Evolutionary conservation across 2,888 invertebrate genomes (phyloP).

Genomic region (Scaptomyza caliginosa): DNA sequence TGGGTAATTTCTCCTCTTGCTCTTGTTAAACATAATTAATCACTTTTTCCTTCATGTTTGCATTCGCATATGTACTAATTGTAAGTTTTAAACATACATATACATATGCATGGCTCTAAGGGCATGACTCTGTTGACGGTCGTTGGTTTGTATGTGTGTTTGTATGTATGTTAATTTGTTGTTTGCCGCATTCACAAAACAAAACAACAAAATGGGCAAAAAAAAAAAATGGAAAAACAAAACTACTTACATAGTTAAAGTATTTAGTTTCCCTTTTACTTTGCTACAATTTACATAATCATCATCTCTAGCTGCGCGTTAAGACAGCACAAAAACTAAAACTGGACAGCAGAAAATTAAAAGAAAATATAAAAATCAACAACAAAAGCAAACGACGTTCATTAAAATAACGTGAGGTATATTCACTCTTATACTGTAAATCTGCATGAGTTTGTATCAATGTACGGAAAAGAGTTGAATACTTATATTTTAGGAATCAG

Average conservation of each 20-base stretch:
- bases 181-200: slow-evolving; percentile 24
- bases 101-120: slow-evolving; percentile 38
- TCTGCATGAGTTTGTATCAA: not conserved
- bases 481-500: slow-evolving; percentile 42
- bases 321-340: slow-evolving; percentile 41
- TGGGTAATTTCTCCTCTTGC: slow-evolving; percentile 40
- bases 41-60: slow-evolving; percentile 35
- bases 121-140: slow-evolving; percentile 23
- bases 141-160: slow-evolving; percentile 12
- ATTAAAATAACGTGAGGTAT: slow-evolving; percentile 52
- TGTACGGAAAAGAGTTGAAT: slow-evolving; percentile 26
- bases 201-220: no score
- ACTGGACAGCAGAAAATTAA: slow-evolving; percentile 43
- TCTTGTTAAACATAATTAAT: slow-evolving; percentile 63
- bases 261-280: slow-evolving; percentile 79
- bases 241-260: slow-evolving; percentile 41
- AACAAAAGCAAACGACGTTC: slow-evolving; percentile 51
- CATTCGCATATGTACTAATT: slow-evolving; percentile 40
- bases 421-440: slow-evolving; percentile 7
- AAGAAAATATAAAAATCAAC: slow-evolving; percentile 17
- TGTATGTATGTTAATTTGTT: slow-evolving; percentile 13
- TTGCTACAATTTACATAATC: slow-evolving; percentile 74
- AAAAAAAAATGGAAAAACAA: slow-evolving; percentile 10
- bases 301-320: slow-evolving; percentile 53
- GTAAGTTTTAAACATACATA: slow-evolving; percentile 29